Base-by-base conservation (phyloP, 2,888 invertebrate genomes). In the Yponomeuta malinellus region DNA sequence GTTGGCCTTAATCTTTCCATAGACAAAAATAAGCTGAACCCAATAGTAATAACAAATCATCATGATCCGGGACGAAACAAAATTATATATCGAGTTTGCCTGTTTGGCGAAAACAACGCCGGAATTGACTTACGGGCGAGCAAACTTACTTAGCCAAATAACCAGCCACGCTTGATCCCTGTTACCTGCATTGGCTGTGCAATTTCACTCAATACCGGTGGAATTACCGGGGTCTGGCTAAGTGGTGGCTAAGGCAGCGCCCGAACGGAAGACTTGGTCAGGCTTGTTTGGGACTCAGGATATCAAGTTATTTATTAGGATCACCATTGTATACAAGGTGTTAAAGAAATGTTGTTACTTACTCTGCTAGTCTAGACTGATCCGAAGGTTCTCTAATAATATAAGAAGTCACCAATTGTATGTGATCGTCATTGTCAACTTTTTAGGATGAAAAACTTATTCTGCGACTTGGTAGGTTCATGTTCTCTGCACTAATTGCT, bases 51-150 rank as follows among this genome's bases (percentile, higher is more conserved):
- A 59, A 59, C 52, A 15, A 12, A 59, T 59, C 15, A 12, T 52
- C 52, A 59, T 9, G 15, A 15, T 15, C 15, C 4, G 52, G 12
- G 12, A 59, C 15, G 52, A 59, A 59, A 9, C 52, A 59, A 59
- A 59, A 59, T 59, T 12, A 59, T 59, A 79, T 15, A 64, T 31
- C 31, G 29, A 64, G 64, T 23, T 64, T 66, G 37, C n/a, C 5
- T 68, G 68, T 68, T 68, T 2, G n/a, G 68, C 23, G 48, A 48
- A 68, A 68, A 68, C 52, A 68, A 52, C 48, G 37, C 67, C 43
- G 4, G 68, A 68, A 68, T 68, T 68, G 52, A 52, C 48, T 68
- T 52, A 68, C 68, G 48, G 15, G 48, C 52, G 10, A 68, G 68
- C 68, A 68, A 68, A 68, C 23, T 68, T 48, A 48, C 9, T 48